Evolutionary conservation across 2,113 vertebrate species (phyloP).

Genomic region (Smithornis capensis): DNA sequence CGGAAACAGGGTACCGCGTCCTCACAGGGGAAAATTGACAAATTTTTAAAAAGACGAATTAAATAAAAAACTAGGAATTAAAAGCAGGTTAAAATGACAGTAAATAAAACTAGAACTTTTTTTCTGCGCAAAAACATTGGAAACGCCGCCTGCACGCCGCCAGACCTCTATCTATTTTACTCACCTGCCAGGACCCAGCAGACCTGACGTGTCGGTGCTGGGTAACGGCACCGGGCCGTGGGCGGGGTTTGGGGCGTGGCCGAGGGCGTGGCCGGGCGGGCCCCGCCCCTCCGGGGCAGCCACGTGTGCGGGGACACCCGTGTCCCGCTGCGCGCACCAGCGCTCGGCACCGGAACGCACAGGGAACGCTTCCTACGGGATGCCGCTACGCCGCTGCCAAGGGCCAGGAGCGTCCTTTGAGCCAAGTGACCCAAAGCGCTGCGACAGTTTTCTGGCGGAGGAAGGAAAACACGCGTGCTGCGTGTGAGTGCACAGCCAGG

Average conservation of each 20-base stretch:
- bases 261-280: rapidly evolving
- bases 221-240: not conserved
- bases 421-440: not conserved
- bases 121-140: rapidly evolving
- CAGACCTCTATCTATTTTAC: rapidly evolving
- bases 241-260: not conserved
- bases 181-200: conserved; percentile 25
- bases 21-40: rapidly evolving
- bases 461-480: not conserved
- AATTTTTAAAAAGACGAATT: rapidly evolving
- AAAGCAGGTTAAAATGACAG: rapidly evolving
- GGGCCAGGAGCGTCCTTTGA: not conserved
- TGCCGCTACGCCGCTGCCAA: not conserved
- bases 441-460: not conserved
- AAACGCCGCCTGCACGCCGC: rapidly evolving
- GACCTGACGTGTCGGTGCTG: conserved; percentile 63
- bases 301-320: not conserved
- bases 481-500: no score
- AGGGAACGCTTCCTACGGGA: rapidly evolving
- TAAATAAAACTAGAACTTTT: rapidly evolving
- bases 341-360: no score
- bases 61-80: rapidly evolving
- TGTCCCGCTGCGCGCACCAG: no score
- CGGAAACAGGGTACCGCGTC: not conserved
- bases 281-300: not conserved